Evolutionary conservation across 2,888 invertebrate species (phyloP), one percentile per base, ranked within the genome.

Genomic region (Drosophila buzzatii): DNA sequence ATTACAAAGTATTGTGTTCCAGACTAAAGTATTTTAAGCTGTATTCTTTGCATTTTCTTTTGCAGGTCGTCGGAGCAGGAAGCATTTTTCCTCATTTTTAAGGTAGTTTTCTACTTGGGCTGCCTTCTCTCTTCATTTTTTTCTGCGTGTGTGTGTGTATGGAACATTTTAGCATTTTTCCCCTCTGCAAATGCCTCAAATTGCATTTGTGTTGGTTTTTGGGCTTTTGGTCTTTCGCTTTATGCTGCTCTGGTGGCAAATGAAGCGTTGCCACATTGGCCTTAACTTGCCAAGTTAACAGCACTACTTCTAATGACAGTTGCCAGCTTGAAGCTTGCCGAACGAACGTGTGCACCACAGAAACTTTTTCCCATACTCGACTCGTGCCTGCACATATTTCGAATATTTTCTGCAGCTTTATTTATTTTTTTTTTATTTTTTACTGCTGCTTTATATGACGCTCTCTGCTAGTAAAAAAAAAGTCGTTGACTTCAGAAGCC

Each of bases 211-310:
- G 63, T 70, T 76, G 56, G 69, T 56, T 65, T 72, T 65, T 41
- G 39, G 56, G 53, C 56, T 56, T 59, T 66, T 44, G 42, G 61
- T 39, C 41, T 53, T 69, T 53, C 53, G 62, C 60, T 74, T 69
- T 73, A 60, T 71, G 78, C 68, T 45, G 52, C 73, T 62, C 57
- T 44, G 16, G 61, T 45, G 75, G 56, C 65, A 81, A 81, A 75
- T 80, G 79, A 68, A 79, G 79, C 80, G 80, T 80, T 63, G 52
- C 73, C 66, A 59, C 52, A 70, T 79, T 70, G 73, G 70, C 66
- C 65, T 57, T 76, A 72, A 68, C 60, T 76, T 73, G 76, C 51
- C 72, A 65, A 69, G 73, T 61, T 73, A 80, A 80, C 70, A 55
- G 79, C 66, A 55, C 66, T 73, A 76, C 55, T 73, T 56, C 58